Conservation (phyloP, 2,113 vertebrate species). For the Ceyx margarethae region DNA sequence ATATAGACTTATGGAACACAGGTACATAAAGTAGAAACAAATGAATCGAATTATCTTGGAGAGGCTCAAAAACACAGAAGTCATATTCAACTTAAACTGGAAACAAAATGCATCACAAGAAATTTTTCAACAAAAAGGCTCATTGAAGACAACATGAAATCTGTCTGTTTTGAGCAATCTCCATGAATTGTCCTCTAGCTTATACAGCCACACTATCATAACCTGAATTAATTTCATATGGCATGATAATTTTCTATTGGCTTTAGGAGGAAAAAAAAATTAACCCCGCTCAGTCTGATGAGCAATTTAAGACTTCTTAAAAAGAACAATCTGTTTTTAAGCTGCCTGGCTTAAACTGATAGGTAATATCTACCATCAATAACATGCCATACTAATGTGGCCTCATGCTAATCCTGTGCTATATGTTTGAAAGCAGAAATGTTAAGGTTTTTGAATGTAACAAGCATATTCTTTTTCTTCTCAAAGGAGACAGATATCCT, state of each 20-base stretch:
- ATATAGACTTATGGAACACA: background rate
- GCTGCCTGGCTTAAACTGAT: background rate
- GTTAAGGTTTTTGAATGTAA: background rate
- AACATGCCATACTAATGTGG: background rate
- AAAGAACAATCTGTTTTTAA: background rate
- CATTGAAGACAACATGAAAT: background rate
- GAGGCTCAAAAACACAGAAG: background rate
- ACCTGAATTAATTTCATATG: constrained; percentile 2
- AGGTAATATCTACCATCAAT: background rate
- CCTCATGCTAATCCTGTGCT: background rate
- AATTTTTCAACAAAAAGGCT: constrained; percentile 1
- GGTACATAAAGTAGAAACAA: background rate
- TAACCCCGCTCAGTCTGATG: background rate
- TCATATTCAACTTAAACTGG: background rate
- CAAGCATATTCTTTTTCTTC: background rate
- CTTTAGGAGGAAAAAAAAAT: background rate
- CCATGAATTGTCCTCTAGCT: background rate
- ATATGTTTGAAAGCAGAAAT: background rate
- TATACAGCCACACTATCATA: background rate
- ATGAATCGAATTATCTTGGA: background rate
- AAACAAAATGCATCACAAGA: background rate
- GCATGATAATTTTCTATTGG: background rate
- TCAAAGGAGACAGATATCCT: background rate
- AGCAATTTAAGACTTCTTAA: background rate
- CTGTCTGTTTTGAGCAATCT: background rate